A percentile compares a stretch with the other conserved stretches of the same genome.
Conservation (phyloP, 2,888 invertebrate genomes). For the Amblyjoppa proteus region DNA sequence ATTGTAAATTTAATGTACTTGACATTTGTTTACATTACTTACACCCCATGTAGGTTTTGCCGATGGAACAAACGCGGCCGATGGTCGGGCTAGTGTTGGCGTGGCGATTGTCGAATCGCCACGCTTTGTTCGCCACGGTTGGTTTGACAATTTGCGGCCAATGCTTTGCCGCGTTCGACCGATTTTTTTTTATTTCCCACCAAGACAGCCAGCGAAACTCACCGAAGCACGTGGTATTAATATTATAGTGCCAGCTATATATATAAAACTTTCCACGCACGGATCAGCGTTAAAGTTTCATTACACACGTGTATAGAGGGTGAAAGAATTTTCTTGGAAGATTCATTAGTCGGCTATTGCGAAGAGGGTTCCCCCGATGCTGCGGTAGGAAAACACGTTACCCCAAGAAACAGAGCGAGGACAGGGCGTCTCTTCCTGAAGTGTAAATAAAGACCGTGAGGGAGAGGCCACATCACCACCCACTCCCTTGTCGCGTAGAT, state of each 20-base stretch:
- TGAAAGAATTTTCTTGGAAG: neutral
- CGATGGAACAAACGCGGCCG: too few relatives aligned
- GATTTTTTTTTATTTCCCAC: neutral
- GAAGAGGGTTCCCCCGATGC: neutral
- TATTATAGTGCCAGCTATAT: conserved; percentile 9
- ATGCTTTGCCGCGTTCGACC: too few relatives aligned
- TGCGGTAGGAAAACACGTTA: conserved; percentile 14
- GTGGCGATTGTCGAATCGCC: too few relatives aligned
- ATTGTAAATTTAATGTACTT: too few relatives aligned
- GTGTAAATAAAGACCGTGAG: conserved; percentile 44
- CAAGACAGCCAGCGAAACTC: neutral
- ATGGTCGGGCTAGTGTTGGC: too few relatives aligned
- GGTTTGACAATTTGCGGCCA: too few relatives aligned
- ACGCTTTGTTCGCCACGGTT: too few relatives aligned
- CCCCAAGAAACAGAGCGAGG: neutral
- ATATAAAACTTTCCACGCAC: neutral
- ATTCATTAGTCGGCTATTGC: conserved; percentile 5
- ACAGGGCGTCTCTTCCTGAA: conserved; percentile 2
- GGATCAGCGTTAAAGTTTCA: conserved; percentile 4
- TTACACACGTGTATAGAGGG: neutral
- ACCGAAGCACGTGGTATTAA: neutral
- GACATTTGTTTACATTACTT: too few relatives aligned
- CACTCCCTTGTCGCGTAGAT: neutral
- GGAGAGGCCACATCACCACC: conserved; percentile 6
- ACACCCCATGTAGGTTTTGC: too few relatives aligned